Conservation (phyloP, 1,140 invertebrate species). For the Eurosta solidaginis region DNA sequence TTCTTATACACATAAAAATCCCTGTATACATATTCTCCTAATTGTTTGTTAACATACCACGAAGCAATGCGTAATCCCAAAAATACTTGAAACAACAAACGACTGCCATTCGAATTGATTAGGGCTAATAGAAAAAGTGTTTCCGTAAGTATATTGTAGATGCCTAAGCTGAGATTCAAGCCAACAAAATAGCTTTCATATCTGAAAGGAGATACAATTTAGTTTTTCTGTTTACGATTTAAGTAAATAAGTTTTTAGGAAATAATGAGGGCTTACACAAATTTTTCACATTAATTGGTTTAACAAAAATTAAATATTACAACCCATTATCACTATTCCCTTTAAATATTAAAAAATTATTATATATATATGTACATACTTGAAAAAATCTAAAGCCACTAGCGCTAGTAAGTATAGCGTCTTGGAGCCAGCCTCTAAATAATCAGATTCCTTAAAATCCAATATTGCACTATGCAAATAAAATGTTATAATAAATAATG, state of each 20-base stretch:
- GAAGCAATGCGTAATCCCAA: slow-evolving; percentile 50
- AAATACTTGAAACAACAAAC: slow-evolving; percentile 52
- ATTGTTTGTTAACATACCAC: slow-evolving; percentile 36
- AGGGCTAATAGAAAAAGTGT: slow-evolving; percentile 47
- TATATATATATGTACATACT: slow-evolving; percentile 37
- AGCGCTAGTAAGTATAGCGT: slow-evolving; percentile 49
- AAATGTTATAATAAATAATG: slow-evolving; percentile 55
- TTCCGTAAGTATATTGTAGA: slow-evolving; percentile 55
- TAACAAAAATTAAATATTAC: background rate
- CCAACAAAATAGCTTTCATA: slow-evolving; percentile 58
- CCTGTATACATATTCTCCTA: background rate
- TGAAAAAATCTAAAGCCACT: slow-evolving; percentile 51
- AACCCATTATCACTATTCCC: background rate
- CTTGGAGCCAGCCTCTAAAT: slow-evolving; percentile 52
- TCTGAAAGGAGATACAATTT: slow-evolving; percentile 35
- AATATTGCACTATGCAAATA: slow-evolving; percentile 54
- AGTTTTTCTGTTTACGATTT: no score
- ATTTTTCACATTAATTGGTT: background rate
- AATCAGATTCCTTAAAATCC: slow-evolving; percentile 54
- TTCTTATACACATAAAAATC: no score
- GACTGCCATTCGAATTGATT: slow-evolving; percentile 47
- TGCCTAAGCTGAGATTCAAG: slow-evolving; percentile 50
- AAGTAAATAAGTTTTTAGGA: no score
- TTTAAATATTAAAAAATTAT: background rate
- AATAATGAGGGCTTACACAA: no score